Base-by-base conservation (phyloP, 2,113 vertebrate species). In the Daboia siamensis region DNA sequence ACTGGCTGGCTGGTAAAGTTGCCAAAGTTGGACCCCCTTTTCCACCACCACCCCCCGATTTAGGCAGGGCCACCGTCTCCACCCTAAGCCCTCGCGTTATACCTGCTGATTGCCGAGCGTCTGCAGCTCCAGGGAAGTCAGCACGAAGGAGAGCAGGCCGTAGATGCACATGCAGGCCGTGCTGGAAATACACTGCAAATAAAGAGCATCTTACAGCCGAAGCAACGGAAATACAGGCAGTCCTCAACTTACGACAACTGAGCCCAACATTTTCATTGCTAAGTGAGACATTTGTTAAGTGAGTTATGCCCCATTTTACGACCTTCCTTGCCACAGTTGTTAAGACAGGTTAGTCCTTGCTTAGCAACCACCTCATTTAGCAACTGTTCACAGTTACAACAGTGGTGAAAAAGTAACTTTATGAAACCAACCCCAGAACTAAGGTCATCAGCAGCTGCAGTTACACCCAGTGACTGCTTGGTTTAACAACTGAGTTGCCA, bases 101-200 rank as follows among this genome's bases (percentile, higher is more conserved):
- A 99, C 99, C 98, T 99, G 99, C 87, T 99, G 98, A 95, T 98
- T 98, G 92, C 98, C 98, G 90, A 98, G 94, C 0, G 98, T 98
- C 90, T 99, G 99, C 86, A 99, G 98, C 92, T 99, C 99, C 97
- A 99, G 97, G 0, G 99, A 99, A 0, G 98, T 99, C 89, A 99
- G 97, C 57, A 98, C 98, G 80, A 99, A 99, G 10, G 99, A 99
- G 1, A 99, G 98, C 33, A 99, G 98, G 11, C 99, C 99, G 1
- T 99, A 99, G 93, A 99, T 94, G 33, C 99, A 99, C 98, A 99
- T 98, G 94, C 98, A 99, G 0, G 99, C 99, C 0, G 99, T 99
- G 96, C 98, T 99, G 88, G 98, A 98, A 57, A 98, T 99, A 86
- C 99, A 99, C 99, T 99, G 95, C 3, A 95, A 39, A 0, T 89